Conservation (phyloP, 2,888 invertebrate species). For the Gymnoscelis rufifasciata region DNA sequence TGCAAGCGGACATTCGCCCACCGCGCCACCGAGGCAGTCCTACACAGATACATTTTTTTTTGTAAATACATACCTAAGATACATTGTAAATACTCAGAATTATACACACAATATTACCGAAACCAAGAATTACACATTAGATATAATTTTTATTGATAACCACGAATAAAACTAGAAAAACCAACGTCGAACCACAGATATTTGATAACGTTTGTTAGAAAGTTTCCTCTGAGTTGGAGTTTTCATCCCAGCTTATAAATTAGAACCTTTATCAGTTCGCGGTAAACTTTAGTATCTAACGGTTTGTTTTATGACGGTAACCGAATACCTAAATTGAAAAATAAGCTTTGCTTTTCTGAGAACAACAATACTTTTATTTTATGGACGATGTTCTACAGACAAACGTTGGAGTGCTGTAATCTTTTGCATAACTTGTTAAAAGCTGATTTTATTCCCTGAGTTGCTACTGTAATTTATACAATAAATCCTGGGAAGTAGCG, state of each 20-base stretch:
- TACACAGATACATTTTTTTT: too few species aligned
- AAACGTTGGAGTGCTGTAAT: slow-evolving; percentile 1
- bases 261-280: slow-evolving; percentile 59
- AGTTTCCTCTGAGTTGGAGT: slow-evolving; percentile 40
- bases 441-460: slow-evolving; percentile 2
- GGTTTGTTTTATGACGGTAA: slow-evolving; percentile 50
- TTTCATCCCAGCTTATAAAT: slow-evolving; percentile 52
- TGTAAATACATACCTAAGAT: too few species aligned
- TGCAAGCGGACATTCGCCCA: too few species aligned
- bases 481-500: too few species aligned
- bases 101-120: too few species aligned
- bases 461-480: background rate
- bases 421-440: background rate
- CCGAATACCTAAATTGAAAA: slow-evolving; percentile 52
- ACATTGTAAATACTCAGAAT: too few species aligned
- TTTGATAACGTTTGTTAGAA: slow-evolving; percentile 39
- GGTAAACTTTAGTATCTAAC: slow-evolving; percentile 52
- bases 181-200: slow-evolving; percentile 38
- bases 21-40: too few species aligned
- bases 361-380: slow-evolving; percentile 13
- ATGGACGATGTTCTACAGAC: slow-evolving; percentile 11
- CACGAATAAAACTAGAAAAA: slow-evolving; percentile 28
- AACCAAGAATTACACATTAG: too few species aligned
- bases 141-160: background rate
- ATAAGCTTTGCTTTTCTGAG: slow-evolving; percentile 24